A percentile compares a stretch with the other conserved stretches of the same genome.
Evolutionary conservation across 2,797 vertebrate species (phyloP).

Genomic region (Erpetoichthys calabaricus): DNA sequence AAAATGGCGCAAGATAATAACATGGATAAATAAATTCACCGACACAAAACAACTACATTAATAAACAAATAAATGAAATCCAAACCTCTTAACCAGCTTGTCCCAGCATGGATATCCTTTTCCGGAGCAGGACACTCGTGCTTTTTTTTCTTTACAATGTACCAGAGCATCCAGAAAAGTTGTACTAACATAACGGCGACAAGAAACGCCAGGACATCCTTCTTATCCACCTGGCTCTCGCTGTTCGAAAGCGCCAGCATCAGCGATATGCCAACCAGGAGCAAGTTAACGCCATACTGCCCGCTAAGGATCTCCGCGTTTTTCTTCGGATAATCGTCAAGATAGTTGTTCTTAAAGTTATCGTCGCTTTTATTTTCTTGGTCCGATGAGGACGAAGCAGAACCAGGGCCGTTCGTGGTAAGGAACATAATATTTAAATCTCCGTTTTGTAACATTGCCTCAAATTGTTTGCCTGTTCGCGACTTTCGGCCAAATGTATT

Average conservation of each 20-base stretch:
- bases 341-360: conserved; percentile 32
- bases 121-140: conserved; percentile 50
- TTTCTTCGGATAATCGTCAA: conserved; percentile 64
- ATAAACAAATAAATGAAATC: neutral
- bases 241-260: conserved; percentile 75
- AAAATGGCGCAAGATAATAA: too few relatives aligned
- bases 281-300: conserved; percentile 82
- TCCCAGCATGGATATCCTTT: conserved; percentile 75
- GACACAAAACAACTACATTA: too few relatives aligned
- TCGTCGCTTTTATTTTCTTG: conserved; percentile 40
- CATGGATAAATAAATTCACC: too few relatives aligned
- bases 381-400: conserved; percentile 44
- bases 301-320: conserved; percentile 80
- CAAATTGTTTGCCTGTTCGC: neutral
- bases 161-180: conserved; percentile 91
- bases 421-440: conserved; percentile 46
- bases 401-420: conserved; percentile 45
- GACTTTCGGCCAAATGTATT: too few relatives aligned
- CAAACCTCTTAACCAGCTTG: conserved; percentile 78
- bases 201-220: conserved; percentile 66
- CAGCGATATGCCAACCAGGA: conserved; percentile 71
- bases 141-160: conserved; percentile 62
- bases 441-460: conserved; percentile 44
- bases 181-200: conserved; percentile 80
- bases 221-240: conserved; percentile 54